Evolutionary conservation across 2,888 invertebrate genomes (phyloP), one percentile per base, ranked within the genome.

Genomic region (Coenonympha arcania): DNA sequence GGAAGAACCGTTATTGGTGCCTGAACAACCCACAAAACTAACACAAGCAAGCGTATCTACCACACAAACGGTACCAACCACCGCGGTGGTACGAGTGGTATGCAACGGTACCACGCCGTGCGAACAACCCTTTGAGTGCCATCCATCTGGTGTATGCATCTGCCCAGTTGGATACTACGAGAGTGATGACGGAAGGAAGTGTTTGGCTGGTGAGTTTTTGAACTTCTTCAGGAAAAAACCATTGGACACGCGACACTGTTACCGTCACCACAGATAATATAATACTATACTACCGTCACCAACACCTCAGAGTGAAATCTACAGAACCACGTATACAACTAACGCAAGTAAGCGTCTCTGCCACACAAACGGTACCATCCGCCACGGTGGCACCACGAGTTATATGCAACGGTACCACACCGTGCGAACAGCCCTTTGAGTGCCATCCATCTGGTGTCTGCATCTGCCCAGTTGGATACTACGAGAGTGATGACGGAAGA

Each of bases 171-270:
- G 87, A 0, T 86, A 78, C 44, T 86, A 81, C 19, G 59, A 63
- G 0, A 69, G 58, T 45, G 54, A 47, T 0, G 57, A 66, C 28
- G 68, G 66, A 0, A 54, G 11, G 0, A 18, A 16, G 0, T 87
- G 87, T 36, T 71, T 71, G 6, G 83, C 86, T 40, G 79, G 87
- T 86, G 54, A 64, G 60, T 33, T n/a, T n/a, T n/a, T n/a, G n/a
- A n/a, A n/a, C n/a, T n/a, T n/a, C n/a, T n/a, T n/a, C n/a, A n/a
- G n/a, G n/a, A n/a, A n/a, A n/a, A n/a, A n/a, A n/a, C n/a, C n/a
- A n/a, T n/a, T n/a, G n/a, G n/a, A n/a, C n/a, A n/a, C n/a, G n/a
- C 9, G 6, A 1, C 6, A 9, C 9, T 24, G 24, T 24, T n/a
- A n/a, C n/a, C n/a, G n/a, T n/a, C n/a, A n/a, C n/a, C n/a, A n/a